Evolutionary conservation across 2,113 vertebrate species (phyloP).

Genomic region (Podocnemis expansa): DNA sequence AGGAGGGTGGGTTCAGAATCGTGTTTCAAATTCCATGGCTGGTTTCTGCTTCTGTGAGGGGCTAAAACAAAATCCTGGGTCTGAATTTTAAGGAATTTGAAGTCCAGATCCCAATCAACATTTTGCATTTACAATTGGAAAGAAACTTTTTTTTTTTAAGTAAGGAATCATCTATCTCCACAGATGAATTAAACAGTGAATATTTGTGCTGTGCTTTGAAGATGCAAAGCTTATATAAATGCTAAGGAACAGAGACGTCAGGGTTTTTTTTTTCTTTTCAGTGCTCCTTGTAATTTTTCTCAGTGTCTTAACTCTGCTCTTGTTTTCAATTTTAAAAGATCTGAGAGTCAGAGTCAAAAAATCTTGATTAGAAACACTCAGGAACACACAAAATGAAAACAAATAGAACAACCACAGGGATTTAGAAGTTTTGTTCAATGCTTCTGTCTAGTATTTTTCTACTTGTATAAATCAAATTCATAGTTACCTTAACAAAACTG

Average conservation of each 20-base stretch:
- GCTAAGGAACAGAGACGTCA: background rate
- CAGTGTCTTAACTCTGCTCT: background rate
- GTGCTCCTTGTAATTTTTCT: background rate
- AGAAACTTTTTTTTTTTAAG: background rate
- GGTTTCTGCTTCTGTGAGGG: slow-evolving; percentile 27
- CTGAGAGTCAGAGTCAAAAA: background rate
- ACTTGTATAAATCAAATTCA: background rate
- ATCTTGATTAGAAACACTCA: background rate
- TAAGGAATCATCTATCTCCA: background rate
- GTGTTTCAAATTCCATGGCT: background rate
- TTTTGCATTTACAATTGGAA: background rate
- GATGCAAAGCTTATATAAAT: background rate
- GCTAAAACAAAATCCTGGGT: background rate
- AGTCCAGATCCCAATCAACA: background rate
- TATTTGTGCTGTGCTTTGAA: background rate
- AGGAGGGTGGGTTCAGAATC: background rate
- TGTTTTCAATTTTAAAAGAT: background rate
- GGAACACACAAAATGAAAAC: background rate
- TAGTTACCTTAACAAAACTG: background rate
- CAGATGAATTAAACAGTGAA: background rate
- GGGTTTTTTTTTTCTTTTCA: background rate
- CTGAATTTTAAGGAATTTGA: background rate
- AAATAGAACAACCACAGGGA: slow-evolving; percentile 24
- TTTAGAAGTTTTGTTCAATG: background rate
- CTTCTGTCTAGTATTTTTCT: background rate